Conservation (phyloP, 2,113 vertebrate species). For the Anoura caudifer region DNA sequence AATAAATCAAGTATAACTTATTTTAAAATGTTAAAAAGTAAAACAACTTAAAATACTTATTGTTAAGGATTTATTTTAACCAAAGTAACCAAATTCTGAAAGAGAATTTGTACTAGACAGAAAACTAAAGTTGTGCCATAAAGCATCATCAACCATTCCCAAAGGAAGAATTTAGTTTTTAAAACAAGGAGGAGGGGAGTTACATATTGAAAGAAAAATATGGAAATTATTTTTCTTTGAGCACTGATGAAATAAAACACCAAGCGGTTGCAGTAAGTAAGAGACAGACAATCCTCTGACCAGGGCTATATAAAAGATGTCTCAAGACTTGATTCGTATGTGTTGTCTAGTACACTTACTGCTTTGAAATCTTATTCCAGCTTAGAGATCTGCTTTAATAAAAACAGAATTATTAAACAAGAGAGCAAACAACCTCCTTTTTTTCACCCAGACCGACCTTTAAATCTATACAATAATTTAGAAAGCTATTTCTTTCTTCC, state of each 20-base stretch:
- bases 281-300: neutral
- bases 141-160: neutral
- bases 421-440: neutral
- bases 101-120: neutral
- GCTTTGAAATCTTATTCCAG: conserved; percentile 18
- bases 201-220: neutral
- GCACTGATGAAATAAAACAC: neutral
- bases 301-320: neutral
- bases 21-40: conserved; percentile 19
- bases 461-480: neutral
- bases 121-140: neutral
- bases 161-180: conserved; percentile 6
- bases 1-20: neutral
- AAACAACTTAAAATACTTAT: neutral
- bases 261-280: neutral
- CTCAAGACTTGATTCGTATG: neutral
- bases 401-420: neutral
- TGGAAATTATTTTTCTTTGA: neutral
- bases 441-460: neutral
- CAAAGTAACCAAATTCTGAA: neutral
- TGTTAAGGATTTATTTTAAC: neutral
- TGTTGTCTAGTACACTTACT: neutral
- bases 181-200: neutral
- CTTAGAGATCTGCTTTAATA: conserved; percentile 32
- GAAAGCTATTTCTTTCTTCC: neutral